Evolutionary conservation across 1,140 invertebrate species (phyloP).

Genomic region (Dreissena polymorpha): DNA sequence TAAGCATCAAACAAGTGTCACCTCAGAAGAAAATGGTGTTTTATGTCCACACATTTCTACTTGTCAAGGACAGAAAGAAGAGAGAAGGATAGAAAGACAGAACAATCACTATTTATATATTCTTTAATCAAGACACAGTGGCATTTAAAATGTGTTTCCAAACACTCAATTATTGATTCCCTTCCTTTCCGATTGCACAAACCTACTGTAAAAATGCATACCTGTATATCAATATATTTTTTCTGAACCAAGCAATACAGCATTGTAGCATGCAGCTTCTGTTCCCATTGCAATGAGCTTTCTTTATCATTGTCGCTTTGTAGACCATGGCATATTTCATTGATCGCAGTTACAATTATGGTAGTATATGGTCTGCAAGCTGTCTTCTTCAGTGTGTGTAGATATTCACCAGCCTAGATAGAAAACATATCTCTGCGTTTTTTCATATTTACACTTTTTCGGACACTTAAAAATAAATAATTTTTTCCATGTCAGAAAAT

Average conservation of each 20-base stretch:
- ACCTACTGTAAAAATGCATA: not conserved
- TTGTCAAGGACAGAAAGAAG: too few relatives aligned
- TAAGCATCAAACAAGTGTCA: too few relatives aligned
- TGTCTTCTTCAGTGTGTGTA: slow-evolving; percentile 18
- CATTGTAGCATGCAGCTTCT: slow-evolving; percentile 19
- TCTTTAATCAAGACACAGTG: not conserved
- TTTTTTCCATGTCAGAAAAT: too few relatives aligned
- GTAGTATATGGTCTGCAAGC: slow-evolving; percentile 5
- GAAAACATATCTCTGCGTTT: not conserved
- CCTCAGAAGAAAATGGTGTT: too few relatives aligned
- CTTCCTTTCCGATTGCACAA: not conserved
- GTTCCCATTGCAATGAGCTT: slow-evolving; percentile 27
- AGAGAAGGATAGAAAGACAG: not conserved
- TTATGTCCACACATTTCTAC: too few relatives aligned
- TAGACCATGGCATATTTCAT: slow-evolving; percentile 39
- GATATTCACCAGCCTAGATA: not conserved
- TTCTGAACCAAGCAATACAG: slow-evolving; percentile 27
- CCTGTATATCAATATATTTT: slow-evolving; percentile 21
- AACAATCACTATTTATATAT: not conserved
- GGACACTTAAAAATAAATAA: too few relatives aligned
- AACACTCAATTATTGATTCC: not conserved
- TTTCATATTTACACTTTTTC: too few relatives aligned
- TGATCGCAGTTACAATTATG: not conserved
- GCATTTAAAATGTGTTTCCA: not conserved
- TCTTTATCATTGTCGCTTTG: slow-evolving; percentile 27